Evolutionary conservation across 2,797 vertebrate species (phyloP), one percentile per base, ranked within the genome.

Genomic region (Acanthopagrus latus): DNA sequence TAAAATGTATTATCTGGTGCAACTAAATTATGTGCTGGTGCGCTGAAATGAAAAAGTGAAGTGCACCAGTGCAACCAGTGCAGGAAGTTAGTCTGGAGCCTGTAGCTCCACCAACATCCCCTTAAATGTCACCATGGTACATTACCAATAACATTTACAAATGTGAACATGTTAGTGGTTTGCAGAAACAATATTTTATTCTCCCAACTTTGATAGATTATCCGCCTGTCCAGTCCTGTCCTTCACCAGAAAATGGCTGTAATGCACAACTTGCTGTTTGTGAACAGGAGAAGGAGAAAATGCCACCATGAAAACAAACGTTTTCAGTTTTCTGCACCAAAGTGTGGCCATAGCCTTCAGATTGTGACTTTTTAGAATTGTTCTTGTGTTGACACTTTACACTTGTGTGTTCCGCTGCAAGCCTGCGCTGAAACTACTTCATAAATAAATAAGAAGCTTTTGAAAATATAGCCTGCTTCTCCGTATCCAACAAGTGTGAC

Each of bases 401-500:
- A 12, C 6, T 47, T 50, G n/a, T 51, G 27, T 50, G 21, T 51
- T 20, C 3, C 2, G 16, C n/a, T 20, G 55, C 55, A 33, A 33
- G 33, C 33, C 5, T 38, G 18, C 23, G 20, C 50, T 57, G 17
- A 44, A 64, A 50, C 52, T 3, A 50, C 11, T 8, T 8, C 1
- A 33, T 33, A 33, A 41, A 21, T 16, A 29, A 13, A 16, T 23
- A 57, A 44, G 41, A 27, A 63, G 12, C 57, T 20, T 76, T 29
- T 38, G 47, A 56, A 50, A 74, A 38, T 18, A 20, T 38, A n/a
- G 18, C 20, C 23, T 51, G 5, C 33, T 20, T 47, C 29, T 78
- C 33, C 16, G 14, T 58, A 73, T 71, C 17, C 67, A 52, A 59
- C 62, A 69, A 38, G 51, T 55, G 46, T 81, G 66, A 80, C 81